Evolutionary conservation across 2,888 invertebrate genomes (phyloP).

Genomic region (Osedax frankpressi): DNA sequence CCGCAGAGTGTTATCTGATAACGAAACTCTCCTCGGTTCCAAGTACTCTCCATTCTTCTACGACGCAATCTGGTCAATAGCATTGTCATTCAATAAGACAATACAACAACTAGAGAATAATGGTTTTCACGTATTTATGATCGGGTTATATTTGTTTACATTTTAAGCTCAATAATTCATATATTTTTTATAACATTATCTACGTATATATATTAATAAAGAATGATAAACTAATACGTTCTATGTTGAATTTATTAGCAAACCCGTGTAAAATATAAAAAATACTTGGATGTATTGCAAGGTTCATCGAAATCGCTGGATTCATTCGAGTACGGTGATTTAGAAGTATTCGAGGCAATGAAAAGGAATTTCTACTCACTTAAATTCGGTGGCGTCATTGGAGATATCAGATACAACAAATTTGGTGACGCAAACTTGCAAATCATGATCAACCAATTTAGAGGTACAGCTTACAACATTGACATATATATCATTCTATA

Average conservation of each 20-base stretch:
- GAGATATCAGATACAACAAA: constrained; percentile 14
- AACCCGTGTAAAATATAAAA: too few relatives aligned
- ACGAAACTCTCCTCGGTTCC: background rate
- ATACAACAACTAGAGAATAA: background rate
- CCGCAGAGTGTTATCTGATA: too few relatives aligned
- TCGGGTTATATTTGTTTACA: too few relatives aligned
- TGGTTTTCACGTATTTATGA: too few relatives aligned
- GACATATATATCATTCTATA: too few relatives aligned
- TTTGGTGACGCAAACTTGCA: constrained; percentile 14
- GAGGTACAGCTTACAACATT: background rate
- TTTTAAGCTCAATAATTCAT: too few relatives aligned
- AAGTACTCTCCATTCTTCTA: constrained; percentile 49
- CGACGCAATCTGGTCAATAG: constrained; percentile 93
- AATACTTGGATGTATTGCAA: background rate
- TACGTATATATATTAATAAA: too few relatives aligned
- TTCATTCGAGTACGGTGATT: constrained; percentile 21
- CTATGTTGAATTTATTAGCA: too few relatives aligned
- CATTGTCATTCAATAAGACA: constrained; percentile 86
- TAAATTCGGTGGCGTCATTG: constrained; percentile 17
- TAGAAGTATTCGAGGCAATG: constrained; percentile 13
- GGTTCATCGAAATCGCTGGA: constrained; percentile 10
- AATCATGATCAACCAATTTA: constrained; percentile 8
- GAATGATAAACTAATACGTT: too few relatives aligned
- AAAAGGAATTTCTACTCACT: constrained; percentile 13
- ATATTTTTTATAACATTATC: too few relatives aligned